A percentile compares a stretch with the other conserved stretches of the same genome.
phyloP scores from a whole-genome alignment of 2,113 vertebrate genomes.

The Progne subis region DNA sequence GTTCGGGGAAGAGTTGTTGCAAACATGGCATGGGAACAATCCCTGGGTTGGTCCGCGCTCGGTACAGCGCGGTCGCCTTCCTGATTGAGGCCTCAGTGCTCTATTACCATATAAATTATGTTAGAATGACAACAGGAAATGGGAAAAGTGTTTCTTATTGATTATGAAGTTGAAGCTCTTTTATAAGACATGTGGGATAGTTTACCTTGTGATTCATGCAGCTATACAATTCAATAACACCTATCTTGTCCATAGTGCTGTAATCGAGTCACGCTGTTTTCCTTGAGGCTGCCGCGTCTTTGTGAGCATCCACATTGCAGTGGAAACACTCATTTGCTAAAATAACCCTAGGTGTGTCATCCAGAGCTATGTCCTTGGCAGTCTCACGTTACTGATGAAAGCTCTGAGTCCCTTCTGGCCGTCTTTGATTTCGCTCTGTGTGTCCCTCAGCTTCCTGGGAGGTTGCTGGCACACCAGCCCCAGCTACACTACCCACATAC shows the following conservation, averaged over 20 bases:
- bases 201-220: background rate
- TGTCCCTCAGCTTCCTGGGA: background rate
- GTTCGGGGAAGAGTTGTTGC: background rate
- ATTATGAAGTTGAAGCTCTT: background rate
- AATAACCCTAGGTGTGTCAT: slow-evolving; percentile 24
- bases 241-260: background rate
- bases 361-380: slow-evolving; percentile 30
- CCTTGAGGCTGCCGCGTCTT: background rate
- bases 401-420: background rate
- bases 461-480: background rate
- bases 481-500: background rate
- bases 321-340: slow-evolving; percentile 17
- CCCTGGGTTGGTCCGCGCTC: background rate
- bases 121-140: background rate
- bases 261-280: background rate
- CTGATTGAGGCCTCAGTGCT: background rate
- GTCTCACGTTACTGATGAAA: background rate
- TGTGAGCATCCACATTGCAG: background rate
- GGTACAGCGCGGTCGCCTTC: background rate
- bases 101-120: background rate
- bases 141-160: background rate
- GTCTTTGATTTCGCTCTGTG: background rate
- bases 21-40: fast-evolving
- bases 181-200: background rate
- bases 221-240: background rate